Base-by-base conservation (phyloP, 1,140 invertebrate species). In the Ruditapes philippinarum region DNA sequence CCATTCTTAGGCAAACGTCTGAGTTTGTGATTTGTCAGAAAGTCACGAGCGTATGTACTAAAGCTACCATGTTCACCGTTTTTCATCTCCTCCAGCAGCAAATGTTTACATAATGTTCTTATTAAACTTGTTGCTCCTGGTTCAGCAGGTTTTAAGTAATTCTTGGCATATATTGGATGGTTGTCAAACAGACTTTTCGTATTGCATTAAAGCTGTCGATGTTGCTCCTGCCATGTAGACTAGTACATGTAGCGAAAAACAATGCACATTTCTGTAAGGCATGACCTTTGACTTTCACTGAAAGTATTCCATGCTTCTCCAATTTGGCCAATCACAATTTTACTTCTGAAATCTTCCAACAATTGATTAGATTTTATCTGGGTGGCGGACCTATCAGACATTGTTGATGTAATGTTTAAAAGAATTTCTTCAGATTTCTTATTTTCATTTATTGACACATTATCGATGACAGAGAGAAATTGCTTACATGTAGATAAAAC, bases 401-500 rank as follows among this genome's bases (percentile, higher is more conserved):
- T 84, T 25, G 81, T 70, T 31, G 62, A 65, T 9, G 42, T 12
- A 49, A 84, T 70, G 19, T 84, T 65, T 19, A 51, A 0, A 19
- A 86, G 17, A 12, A 86, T 76, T 78, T 76, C 49, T 62, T 65
- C 51, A 33, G 84, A 76, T 28, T 31, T 76, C 45, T 57, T 36
- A 45, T 74, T 76, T 5, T 76, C 49, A 73, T 51, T 84, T 22
- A 42, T 25, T 17, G 81, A 70, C 65, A 84, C 81, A 45, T 84
- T 65, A 33, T 84, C 81, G 45, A 73, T 84, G 42, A 73, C 81
- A 36, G 40, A 42, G 11, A 88, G 45, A 73, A 81, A 62, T 54
- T 88, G 51, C 73, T 88, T 88, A 4, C 80, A 62, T n/a, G 79
- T 82, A n/a, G 79, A 40, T 65, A 83, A 49, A 14, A 51, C 33